Evolutionary conservation across 2,888 invertebrate genomes (phyloP), one percentile per base, ranked within the genome.

Genomic region (Thereva nobilitata): DNA sequence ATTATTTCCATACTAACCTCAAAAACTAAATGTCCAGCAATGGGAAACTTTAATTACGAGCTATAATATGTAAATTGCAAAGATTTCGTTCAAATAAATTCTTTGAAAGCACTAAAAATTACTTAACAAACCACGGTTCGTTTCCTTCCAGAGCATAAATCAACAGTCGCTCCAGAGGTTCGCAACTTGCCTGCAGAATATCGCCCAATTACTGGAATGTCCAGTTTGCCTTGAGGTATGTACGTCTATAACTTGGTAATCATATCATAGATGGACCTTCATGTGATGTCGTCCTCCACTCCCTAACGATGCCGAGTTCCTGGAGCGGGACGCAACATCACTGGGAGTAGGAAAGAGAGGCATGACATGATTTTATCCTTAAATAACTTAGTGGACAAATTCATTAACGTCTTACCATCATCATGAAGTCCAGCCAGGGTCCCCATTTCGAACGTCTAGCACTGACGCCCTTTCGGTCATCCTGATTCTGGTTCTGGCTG

Each of bases 191-290:
- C 76, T 83, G 70, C 81, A 82, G 76, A 78, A 80, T 71, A 79
- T 82, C 71, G 77, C 82, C 71, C 82, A 82, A 74, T 77, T 83
- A 71, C 75, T 83, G 73, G 83, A 83, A 74, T 83, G 83, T 77
- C 83, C 83, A 69, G 80, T 83, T 70, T 83, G 83, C 74, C 77
- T 83, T 70, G 83, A 83, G 77, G 81, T 82, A 73, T 63, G 38
- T 40, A 40, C 8, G 67, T 66, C 52, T 67, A 49, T 52, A 67
- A 64, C 35, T 64, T 74, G 73, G 74, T 76, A 76, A 76, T 76
- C 75, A 76, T 74, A 75, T 75, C 73, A 74, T 53, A 12, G 42
- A 10, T 37, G 49, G 35, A 38, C 35, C 45, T 34, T 50, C 42
- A 44, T 64, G 49, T 34, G 23, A 53, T 44, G 53, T 64, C 52